Percentiles rank a stretch among this genome's conserved stretches.
Evolutionary conservation across 2,888 invertebrate genomes (phyloP).

Genomic region (Phengaris alcon): DNA sequence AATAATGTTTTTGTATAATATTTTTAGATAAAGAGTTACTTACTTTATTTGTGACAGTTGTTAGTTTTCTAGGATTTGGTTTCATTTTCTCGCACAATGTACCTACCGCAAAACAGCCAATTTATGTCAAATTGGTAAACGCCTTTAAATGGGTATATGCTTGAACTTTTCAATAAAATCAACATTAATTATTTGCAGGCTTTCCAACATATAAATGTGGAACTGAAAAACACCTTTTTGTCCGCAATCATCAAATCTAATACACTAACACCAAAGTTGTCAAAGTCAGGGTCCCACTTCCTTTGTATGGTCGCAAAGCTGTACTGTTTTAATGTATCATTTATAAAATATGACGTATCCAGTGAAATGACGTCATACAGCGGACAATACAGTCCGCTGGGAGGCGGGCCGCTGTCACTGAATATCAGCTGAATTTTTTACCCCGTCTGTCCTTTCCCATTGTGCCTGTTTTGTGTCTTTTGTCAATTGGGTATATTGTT

Average conservation of each 20-base stretch:
- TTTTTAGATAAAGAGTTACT: too few species aligned
- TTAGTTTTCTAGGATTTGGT: too few species aligned
- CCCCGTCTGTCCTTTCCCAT: conserved; percentile 33
- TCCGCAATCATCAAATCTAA: not conserved
- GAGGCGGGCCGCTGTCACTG: conserved; percentile 53
- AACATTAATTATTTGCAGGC: too few species aligned
- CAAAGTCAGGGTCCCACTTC: not conserved
- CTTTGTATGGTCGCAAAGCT: not conserved
- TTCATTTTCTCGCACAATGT: too few species aligned
- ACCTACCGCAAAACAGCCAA: too few species aligned
- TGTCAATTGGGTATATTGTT: conserved; percentile 21
- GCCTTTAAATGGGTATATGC: too few species aligned
- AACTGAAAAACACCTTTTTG: not conserved
- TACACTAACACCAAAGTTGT: conserved; percentile 2
- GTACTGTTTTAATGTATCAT: conserved; percentile 18
- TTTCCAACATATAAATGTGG: too few species aligned
- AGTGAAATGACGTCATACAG: conserved; percentile 33
- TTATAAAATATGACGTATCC: conserved; percentile 27
- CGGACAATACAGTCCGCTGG: conserved; percentile 50
- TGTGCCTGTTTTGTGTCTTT: conserved; percentile 37
- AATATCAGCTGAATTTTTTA: conserved; percentile 57
- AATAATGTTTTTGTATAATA: too few species aligned
- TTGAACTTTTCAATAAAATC: too few species aligned
- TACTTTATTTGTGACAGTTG: too few species aligned
- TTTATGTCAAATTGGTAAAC: too few species aligned